Base-by-base conservation (phyloP, 1,140 invertebrate genomes). In the Eumeta japonica region DNA sequence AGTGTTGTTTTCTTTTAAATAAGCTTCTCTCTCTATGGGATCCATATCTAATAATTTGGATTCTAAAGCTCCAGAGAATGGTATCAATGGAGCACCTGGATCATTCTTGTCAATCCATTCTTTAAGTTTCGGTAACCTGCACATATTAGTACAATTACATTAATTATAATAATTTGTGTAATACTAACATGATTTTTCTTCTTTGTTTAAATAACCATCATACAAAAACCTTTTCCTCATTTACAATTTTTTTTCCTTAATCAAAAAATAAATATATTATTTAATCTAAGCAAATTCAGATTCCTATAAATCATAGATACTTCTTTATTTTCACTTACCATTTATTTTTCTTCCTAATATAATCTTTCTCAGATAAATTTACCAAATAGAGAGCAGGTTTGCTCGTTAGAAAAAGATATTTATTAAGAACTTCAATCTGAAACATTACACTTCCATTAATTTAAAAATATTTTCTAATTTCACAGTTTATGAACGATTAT, bases 51-150 rank as follows among this genome's bases (percentile, higher is more conserved):
- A 55, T 1, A 98, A 55, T 75, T 93, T 90, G 29, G 82, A 79
- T 68, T 99, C 97, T 47, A 97, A 87, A 7, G 79, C 84, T 3
- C 94, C 97, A 41, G 94, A 98, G 75, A 99, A 98, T 2, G 94
- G 94, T 34, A 98, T 96, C 5, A 98, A 80, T 5, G 85, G 75
- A 0, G 95, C 85, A 9, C 96, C 95, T 0, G 93, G 87, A 75
- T 99, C 97, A 64, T 98, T 88, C 52, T 90, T 89, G 67, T 99
- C 96, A 43, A 99, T 89, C 95, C 95, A 99, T 75, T 97, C 94
- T 66, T 99, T 99, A 49, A 99, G 93, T 77, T 98, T 98, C 9
- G 89, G 80, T 58, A 99, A 81, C 92, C 93, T 97, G 53, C 4
- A 50, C 34, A 31, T 12, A 10, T 17, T 10, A 24, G 5, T 24